A percentile compares a stretch with the other conserved stretches of the same genome.
Conservation (phyloP, 2,113 vertebrate genomes). For the Oenanthe melanoleuca region DNA sequence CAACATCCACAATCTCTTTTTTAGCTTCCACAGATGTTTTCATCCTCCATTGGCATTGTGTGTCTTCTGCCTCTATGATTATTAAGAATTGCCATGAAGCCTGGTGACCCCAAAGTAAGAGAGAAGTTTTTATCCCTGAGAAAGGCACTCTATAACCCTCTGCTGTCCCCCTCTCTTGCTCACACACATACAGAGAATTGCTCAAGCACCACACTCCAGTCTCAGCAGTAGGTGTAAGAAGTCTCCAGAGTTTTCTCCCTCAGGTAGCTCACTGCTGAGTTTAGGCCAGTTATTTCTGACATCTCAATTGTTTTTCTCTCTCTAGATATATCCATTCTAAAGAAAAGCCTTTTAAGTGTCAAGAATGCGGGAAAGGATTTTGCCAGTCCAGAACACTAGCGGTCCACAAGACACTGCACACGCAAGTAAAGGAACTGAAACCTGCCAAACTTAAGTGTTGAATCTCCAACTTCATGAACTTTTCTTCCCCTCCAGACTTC, state of each 20-base stretch:
- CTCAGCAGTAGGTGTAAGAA: background rate
- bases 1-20: background rate
- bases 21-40: background rate
- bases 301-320: slow-evolving; percentile 42
- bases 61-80: background rate
- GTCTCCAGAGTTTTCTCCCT: background rate
- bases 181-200: rapidly evolving
- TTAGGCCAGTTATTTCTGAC: background rate
- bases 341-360: slow-evolving; percentile 99
- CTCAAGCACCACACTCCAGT: rapidly evolving
- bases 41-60: background rate
- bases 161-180: rapidly evolving
- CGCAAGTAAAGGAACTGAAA: slow-evolving; percentile 98
- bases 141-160: background rate
- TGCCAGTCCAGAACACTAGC: slow-evolving; percentile 99
- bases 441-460: slow-evolving; percentile 93
- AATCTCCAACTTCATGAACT: slow-evolving; percentile 45
- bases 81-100: background rate
- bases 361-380: slow-evolving; percentile 99
- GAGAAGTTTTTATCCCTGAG: background rate
- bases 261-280: background rate
- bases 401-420: slow-evolving; percentile 99
- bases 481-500: slow-evolving; percentile 5
- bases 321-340: slow-evolving; percentile 98
- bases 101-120: background rate